Evolutionary conservation across 2,113 vertebrate species (phyloP), one percentile per base, ranked within the genome.

Genomic region (Oncorhynchus nerka): DNA sequence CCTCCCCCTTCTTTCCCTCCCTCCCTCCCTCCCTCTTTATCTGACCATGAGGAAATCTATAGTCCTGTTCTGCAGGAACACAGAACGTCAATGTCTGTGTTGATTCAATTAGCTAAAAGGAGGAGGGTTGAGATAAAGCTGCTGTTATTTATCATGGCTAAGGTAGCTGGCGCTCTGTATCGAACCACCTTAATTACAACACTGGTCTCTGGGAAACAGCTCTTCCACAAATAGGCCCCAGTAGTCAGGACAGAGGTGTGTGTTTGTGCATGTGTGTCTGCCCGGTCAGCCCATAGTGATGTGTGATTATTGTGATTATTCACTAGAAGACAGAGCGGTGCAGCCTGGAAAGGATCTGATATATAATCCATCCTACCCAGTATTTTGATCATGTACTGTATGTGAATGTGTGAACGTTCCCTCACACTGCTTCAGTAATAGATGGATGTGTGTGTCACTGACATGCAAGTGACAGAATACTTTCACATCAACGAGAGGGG

Each of bases 141-240:
- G 22, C 84, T 87, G 89, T 86, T 92, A 90, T 93, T 93, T 84
- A 91, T 93, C 90, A 92, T 83, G 78, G 85, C 86, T 84, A 88
- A 82, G 88, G 90, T 85, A 84, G 78, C 51, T 19, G 51, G 51
- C 77, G 57, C 81, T 91, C 87, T 73, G 81, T 93, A 91, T 90
- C 57, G 87, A 91, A 72, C 84, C 79, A 81, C 85, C 89, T 89
- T 93, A 93, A 93, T 93, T 92, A 93, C 88, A 88, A 70, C 76
- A 83, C 80, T 79, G 83, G 80, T 89, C 75, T 89, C 85, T 89
- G 88, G 91, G 92, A 92, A 92, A 83, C 81, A 77, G 67, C 6
- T 71, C 77, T 92, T 93, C 92, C 89, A 85, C 86, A 87, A 88
- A 92, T 86, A 88, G 70, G 82, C 78, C 84, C 83, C 16, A 68